Conservation (phyloP, 2,113 vertebrate genomes). For the Petrocephalus zakoni region DNA sequence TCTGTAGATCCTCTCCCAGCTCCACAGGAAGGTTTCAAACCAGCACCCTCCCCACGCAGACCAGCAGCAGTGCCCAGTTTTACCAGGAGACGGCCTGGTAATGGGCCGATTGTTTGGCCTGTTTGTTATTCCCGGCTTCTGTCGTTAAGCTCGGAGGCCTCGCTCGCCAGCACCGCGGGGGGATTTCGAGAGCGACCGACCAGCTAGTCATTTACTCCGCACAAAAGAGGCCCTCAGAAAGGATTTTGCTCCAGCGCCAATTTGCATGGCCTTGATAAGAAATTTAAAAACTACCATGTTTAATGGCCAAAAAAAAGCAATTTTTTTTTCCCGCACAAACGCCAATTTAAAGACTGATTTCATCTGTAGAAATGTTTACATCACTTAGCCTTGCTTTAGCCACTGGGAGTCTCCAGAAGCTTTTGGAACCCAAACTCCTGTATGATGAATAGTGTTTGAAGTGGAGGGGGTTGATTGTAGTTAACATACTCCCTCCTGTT, state of each 20-base stretch:
- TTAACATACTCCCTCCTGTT: background rate
- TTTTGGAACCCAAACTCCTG: background rate
- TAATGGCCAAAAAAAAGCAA: conserved; percentile 2
- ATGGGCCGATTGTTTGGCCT: background rate
- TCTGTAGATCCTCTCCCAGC: background rate
- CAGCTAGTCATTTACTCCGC: background rate
- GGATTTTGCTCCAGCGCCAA: background rate
- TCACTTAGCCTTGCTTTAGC: background rate
- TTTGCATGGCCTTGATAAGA: conserved; percentile 17
- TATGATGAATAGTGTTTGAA: background rate
- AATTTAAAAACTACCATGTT: background rate
- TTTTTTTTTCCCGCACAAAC: conserved; percentile 8
- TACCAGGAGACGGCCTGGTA: background rate
- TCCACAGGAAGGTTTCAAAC: background rate
- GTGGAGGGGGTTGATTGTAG: background rate
- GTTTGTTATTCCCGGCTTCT: conserved; percentile 4
- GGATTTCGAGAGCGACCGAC: background rate
- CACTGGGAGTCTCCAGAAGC: background rate
- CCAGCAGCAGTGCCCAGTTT: background rate
- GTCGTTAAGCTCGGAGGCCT: background rate
- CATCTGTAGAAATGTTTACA: conserved; percentile 1
- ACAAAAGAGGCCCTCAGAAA: conserved; percentile 10
- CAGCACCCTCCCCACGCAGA: background rate
- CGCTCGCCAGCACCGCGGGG: background rate
- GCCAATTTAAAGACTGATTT: conserved; percentile 6